Evolutionary conservation across 1,140 invertebrate genomes (phyloP).

Genomic region (Zaprionus taronus): DNA sequence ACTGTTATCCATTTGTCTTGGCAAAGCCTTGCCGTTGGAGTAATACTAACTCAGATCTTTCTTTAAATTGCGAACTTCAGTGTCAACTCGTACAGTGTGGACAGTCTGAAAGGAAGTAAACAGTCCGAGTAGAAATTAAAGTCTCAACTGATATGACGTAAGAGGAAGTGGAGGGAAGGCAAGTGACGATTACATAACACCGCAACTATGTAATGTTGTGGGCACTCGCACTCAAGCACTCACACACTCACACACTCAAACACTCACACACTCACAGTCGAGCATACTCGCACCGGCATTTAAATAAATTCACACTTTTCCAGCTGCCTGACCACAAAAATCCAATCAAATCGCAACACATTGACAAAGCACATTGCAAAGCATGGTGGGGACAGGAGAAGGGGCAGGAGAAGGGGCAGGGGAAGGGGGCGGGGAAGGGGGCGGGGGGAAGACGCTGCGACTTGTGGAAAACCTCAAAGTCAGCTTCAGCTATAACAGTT

Average conservation of each 20-base stretch:
- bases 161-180: no score
- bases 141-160: not conserved
- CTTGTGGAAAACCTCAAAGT: not conserved
- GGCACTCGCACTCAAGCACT: not conserved
- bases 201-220: no score
- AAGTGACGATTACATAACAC: not conserved
- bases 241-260: not conserved
- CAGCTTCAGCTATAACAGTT: conserved; percentile 21
- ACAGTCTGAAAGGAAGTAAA: not conserved
- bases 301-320: conserved; percentile 33
- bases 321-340: conserved; percentile 47
- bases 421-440: not conserved
- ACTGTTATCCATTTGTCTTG: no score
- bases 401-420: not conserved
- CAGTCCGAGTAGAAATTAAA: not conserved
- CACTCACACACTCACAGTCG: not conserved
- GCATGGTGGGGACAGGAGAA: not conserved
- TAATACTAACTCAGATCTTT: no score
- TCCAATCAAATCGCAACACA: conserved; percentile 53
- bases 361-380: conserved; percentile 20
- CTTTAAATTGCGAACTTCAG: no score
- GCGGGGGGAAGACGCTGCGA: not conserved
- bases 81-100: not conserved
- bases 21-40: no score
- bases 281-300: not conserved